Base-by-base conservation (phyloP, 2,113 vertebrate genomes). In the Odocoileus virginianus region DNA sequence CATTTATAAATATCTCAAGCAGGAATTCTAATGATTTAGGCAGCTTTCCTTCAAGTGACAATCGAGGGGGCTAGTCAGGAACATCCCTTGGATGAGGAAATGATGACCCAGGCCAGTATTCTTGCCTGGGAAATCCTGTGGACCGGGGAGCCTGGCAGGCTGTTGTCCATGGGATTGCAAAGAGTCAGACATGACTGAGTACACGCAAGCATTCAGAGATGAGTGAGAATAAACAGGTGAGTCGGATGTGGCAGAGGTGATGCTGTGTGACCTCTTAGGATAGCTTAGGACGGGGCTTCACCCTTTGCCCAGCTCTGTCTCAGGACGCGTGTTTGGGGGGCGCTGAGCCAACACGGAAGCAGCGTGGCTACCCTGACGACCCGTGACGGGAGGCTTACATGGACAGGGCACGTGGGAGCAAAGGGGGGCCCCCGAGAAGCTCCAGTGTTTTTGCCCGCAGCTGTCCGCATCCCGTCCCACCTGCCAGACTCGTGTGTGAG, bases 291-390 rank as follows among this genome's bases (percentile, higher is more conserved):
- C n/a, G 74, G 6, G 23, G 21, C 52, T 14, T 16, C 7, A 57
- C 16, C 6, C 21, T 87, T 40, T 33, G 14, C 45, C 40, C 33
- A 14, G 28, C 28, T 64, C 28, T 83, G 43, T 10, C 45, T 21
- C 50, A n/a, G 40, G 45, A 61, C 0, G 1, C 6, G 6, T 15
- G 6, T 10, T 15, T 23, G 40, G 57, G n/a, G 36, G 47, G 21
- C 27, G 17, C 13, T 47, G 30, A 61, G 83, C 52, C 6, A 1
- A 43, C 40, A 19, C 2, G 27, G n/a, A 33, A 85, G 14, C 17
- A 21, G 33, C 3, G 2, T 13, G n/a, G 11, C 36, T 45, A 30
- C 54, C 17, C 40, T 15, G 9, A 83, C 36, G 15, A 7, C n/a
- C 28, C 7, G 9, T 6, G 14, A 12, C 9, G 27, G 47, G 40